phyloP scores from a whole-genome alignment of 2,888 invertebrate genomes.

The Drosophila prolongata region DNA sequence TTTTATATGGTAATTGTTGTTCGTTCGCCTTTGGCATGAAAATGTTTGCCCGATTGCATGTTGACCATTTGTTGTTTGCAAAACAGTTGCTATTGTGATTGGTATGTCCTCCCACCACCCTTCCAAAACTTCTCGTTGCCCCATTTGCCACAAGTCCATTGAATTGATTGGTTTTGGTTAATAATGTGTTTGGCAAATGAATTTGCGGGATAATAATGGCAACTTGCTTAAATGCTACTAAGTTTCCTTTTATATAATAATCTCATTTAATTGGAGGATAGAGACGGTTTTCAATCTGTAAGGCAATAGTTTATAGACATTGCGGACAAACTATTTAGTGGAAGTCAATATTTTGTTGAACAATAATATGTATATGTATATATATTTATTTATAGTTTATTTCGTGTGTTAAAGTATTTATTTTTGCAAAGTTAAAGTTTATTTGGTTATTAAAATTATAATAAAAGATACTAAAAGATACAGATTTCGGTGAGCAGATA shows the following conservation, averaged over 20 bases:
- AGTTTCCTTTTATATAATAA: not conserved
- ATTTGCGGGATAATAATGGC: constrained; percentile 21
- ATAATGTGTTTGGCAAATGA: constrained; percentile 16
- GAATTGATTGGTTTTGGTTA: constrained; percentile 38
- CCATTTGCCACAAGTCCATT: constrained; percentile 16
- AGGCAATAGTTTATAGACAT: too few species aligned
- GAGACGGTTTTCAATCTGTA: too few species aligned
- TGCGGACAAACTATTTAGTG: too few species aligned
- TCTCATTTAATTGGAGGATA: too few species aligned
- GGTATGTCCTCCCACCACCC: constrained; percentile 1
- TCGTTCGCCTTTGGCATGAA: constrained; percentile 35
- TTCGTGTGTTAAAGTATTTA: too few species aligned
- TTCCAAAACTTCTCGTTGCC: not conserved
- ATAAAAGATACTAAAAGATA: too few species aligned
- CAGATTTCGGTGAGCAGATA: too few species aligned
- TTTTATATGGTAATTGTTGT: constrained; percentile 42
- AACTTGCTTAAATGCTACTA: not conserved
- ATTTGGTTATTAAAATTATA: too few species aligned
- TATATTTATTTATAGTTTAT: too few species aligned
- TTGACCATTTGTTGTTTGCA: constrained; percentile 29
- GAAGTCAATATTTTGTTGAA: too few species aligned
- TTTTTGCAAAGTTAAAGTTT: too few species aligned
- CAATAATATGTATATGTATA: too few species aligned
- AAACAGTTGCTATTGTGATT: constrained; percentile 43
- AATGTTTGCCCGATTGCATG: constrained; percentile 57